Percentiles rank a stretch among this genome's conserved stretches.
Evolutionary conservation across 2,113 vertebrate species (phyloP).

Genomic region (Puntigrus tetrazona): DNA sequence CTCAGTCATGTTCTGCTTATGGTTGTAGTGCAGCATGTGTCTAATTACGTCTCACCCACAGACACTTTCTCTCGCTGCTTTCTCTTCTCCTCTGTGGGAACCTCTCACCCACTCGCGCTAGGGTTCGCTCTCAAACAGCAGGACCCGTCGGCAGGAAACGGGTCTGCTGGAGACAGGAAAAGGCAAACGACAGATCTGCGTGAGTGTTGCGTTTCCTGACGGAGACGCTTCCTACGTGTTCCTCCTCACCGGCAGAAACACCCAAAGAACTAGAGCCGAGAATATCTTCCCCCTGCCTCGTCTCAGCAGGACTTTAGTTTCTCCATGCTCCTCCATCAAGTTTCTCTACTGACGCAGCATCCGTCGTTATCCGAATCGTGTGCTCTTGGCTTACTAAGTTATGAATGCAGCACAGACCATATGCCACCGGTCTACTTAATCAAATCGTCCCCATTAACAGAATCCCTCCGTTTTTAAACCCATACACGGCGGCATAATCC

Average conservation of each 20-base stretch:
- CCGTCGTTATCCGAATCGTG: neutral
- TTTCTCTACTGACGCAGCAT: conserved; percentile 4
- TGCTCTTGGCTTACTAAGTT: conserved; percentile 27
- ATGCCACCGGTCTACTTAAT: conserved; percentile 33
- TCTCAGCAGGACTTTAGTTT: conserved; percentile 11
- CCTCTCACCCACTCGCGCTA: conserved; percentile 29
- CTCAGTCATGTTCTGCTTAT: neutral
- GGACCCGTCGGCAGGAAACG: conserved; percentile 30
- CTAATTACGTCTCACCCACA: neutral
- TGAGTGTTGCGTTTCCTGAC: conserved; percentile 16
- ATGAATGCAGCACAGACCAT: conserved; percentile 42
- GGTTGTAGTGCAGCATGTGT: conserved; percentile 21
- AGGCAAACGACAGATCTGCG: conserved; percentile 38
- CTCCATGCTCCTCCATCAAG: neutral
- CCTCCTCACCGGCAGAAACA: conserved; percentile 30
- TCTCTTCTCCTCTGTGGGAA: conserved; percentile 36
- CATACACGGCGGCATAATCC: conserved; percentile 35
- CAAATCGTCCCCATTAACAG: conserved; percentile 53
- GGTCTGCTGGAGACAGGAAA: conserved; percentile 54
- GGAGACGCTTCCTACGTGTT: conserved; percentile 7
- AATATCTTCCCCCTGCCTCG: conserved; percentile 36
- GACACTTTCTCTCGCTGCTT: conserved; percentile 14
- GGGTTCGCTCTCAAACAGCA: neutral
- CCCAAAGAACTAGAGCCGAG: conserved; percentile 29
- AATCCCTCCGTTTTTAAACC: conserved; percentile 51